These are phyloP conservation scores for Astatotilapia flaviijosephi DNA, from an alignment of 2,113 vertebrate genomes.

Conservation along the genomic window DNA sequence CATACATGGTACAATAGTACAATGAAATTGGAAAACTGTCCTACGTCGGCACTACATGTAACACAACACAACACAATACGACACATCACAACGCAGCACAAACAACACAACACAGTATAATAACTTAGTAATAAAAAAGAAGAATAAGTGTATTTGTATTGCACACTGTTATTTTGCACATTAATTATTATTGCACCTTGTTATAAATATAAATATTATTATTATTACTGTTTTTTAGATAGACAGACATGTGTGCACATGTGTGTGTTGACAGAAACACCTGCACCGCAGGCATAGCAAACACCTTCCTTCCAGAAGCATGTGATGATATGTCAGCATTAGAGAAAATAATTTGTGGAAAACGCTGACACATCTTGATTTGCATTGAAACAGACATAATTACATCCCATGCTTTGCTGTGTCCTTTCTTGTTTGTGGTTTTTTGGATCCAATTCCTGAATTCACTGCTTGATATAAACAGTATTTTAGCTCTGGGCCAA, in stretches of 20 bases:
- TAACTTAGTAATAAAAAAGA: neutral
- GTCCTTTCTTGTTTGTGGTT: neutral
- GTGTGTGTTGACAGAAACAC: neutral
- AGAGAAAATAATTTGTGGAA: neutral
- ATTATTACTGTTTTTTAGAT: neutral
- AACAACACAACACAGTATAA: neutral
- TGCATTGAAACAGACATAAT: neutral
- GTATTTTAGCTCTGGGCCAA: neutral
- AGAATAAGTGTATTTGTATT: neutral
- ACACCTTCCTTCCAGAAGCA: fast-evolving
- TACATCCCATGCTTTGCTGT: neutral
- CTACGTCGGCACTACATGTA: neutral
- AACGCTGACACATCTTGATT: neutral
- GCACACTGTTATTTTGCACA: neutral
- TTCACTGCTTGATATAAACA: neutral
- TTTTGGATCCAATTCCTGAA: neutral
- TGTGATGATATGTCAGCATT: neutral
- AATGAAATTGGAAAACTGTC: neutral
- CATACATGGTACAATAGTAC: neutral
- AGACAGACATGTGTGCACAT: neutral
- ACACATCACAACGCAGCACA: neutral
- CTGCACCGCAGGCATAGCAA: neutral
- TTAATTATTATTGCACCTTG: neutral
- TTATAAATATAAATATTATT: neutral
- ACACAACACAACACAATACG: neutral